Conservation (phyloP, 2,888 invertebrate species). For the Colostygia pectinataria region DNA sequence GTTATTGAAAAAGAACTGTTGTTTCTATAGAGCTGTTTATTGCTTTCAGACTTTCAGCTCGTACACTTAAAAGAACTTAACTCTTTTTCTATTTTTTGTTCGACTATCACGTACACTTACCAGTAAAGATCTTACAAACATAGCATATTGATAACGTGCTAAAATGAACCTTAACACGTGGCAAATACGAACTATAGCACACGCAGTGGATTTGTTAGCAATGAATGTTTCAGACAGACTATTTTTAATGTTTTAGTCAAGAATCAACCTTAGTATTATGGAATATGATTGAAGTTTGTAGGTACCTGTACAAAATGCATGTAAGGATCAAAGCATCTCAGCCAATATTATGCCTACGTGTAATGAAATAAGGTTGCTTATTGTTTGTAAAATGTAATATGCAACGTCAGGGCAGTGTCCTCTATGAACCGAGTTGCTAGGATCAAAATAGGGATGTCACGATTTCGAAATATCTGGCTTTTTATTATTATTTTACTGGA, state of each 20-base stretch:
- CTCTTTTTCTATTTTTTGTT: conserved; percentile 71
- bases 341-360: conserved; percentile 33
- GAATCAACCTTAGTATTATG: not conserved
- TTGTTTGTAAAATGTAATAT: conserved; percentile 42
- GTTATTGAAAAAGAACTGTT: not conserved
- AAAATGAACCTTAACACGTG: conserved; percentile 39
- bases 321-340: conserved; percentile 42
- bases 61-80: conserved; percentile 71
- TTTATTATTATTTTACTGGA: conserved; percentile 35
- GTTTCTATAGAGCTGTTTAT: not conserved
- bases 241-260: not conserved
- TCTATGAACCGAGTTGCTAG: conserved; percentile 68
- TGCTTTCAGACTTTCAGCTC: conserved; percentile 22
- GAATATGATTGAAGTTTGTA: conserved; percentile 29
- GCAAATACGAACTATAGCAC: not conserved
- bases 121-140: conserved; percentile 60
- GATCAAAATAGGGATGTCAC: conserved; percentile 72
- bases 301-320: conserved; percentile 15
- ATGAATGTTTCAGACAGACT: conserved; percentile 5
- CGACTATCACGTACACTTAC: conserved; percentile 67
- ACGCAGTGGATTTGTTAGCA: not conserved
- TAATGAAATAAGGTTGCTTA: conserved; percentile 34
- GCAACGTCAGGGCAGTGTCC: conserved; percentile 67
- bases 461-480: conserved; percentile 56
- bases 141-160: conserved; percentile 19